Conservation (phyloP, 2,113 vertebrate species). For the Microtus richardsoni region DNA sequence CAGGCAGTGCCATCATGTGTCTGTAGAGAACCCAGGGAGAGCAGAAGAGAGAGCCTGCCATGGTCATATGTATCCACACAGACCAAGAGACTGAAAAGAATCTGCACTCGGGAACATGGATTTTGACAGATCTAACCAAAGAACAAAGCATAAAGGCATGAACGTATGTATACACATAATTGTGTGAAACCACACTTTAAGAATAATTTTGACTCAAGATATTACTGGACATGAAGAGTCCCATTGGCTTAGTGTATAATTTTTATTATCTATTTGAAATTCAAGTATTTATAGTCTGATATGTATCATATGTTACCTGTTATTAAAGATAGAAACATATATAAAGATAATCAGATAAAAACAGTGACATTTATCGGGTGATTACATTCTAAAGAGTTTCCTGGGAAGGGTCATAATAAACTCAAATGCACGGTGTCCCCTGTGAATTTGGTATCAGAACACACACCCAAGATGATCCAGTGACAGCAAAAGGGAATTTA, state of each 20-base stretch:
- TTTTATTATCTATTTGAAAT: neutral
- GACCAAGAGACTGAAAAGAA: neutral
- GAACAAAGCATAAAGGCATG: neutral
- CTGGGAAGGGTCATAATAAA: neutral
- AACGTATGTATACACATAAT: neutral
- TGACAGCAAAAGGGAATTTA: neutral
- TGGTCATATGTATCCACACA: neutral
- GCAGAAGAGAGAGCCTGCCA: neutral
- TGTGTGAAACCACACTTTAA: neutral
- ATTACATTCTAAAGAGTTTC: neutral
- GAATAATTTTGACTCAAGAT: neutral
- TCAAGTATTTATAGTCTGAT: neutral
- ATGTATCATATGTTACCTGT: neutral
- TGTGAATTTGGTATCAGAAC: neutral
- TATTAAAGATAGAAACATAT: neutral
- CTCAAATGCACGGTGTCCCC: neutral
- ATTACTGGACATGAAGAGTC: neutral
- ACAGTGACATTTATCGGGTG: neutral
- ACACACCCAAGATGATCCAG: neutral
- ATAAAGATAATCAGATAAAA: neutral
- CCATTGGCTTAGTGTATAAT: neutral
- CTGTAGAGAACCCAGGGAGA: rapidly evolving
- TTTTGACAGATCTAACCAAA: neutral
- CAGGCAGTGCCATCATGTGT: neutral
- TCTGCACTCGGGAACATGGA: neutral